Base-by-base conservation (phyloP, 2,797 vertebrate genomes). In the Hapalemur alaotrensis region DNA sequence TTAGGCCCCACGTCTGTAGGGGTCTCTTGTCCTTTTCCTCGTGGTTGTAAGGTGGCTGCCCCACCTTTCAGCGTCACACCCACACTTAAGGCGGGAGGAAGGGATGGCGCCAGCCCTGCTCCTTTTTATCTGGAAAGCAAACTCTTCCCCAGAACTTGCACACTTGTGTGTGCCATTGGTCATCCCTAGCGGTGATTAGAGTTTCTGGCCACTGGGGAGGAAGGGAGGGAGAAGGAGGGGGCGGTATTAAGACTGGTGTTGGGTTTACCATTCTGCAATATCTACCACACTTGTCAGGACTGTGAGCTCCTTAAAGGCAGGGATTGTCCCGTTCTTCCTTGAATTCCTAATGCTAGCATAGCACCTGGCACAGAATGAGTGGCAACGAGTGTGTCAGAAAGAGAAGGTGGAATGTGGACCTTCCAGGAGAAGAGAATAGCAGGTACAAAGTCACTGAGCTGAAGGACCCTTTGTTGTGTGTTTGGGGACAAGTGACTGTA, bases 91-190 rank as follows among this genome's bases (percentile, higher is more conserved):
- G 65, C n/a, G 79, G 75, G 70, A 86, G 61, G 54, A 81, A 52
- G 46, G 50, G 6, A 23, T 20, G 22, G 72, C 32, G 28, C 18
- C 69, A 48, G 50, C 43, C 35, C 76, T 61, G 1, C 28, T 48
- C 41, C 28, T 87, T 83, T 48, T 65, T 10, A 38, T 63, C 43
- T 89, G 41, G 67, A 67, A 84, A 54, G 38, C 70, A 48, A 52
- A 89, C 67, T 81, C 59, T 81, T 83, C 73, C 17, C 52, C 35
- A 30, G 82, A 84, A 93, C 46, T 7, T 46, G 35, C 8, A 9
- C 12, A 35, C n/a, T 4, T 5, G 4, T 30, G 2, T 8, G 23
- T 70, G 43, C 35, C 9, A 0, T 41, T 65, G 54, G 30, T 30
- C 41, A 5, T 38, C 32, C n/a, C 25, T 38, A n/a, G 28, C 57